Conservation (phyloP, 2,113 vertebrate species). For the Silurus asotus region DNA sequence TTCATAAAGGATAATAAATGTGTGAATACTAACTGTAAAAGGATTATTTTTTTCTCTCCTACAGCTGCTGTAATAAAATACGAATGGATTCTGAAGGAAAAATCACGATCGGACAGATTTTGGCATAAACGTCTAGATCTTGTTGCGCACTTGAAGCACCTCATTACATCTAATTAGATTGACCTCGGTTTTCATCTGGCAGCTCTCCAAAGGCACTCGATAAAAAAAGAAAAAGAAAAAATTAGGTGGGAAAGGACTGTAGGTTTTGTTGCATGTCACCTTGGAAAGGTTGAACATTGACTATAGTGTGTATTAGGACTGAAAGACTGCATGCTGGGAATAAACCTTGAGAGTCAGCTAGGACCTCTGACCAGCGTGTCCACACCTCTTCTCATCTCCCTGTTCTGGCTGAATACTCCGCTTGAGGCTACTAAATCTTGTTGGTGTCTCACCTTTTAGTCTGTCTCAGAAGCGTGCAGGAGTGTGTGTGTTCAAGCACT, state of each 20-base stretch:
- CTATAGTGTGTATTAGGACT: constrained; percentile 59
- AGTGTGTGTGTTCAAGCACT: background rate
- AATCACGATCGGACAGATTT: background rate
- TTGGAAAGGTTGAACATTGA: constrained; percentile 40
- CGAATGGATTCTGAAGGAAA: constrained; percentile 58
- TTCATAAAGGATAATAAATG: background rate
- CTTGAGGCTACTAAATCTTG: constrained; percentile 63
- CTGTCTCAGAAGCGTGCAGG: constrained; percentile 4
- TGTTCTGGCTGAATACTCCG: constrained; percentile 59
- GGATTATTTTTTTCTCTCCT: too few relatives aligned
- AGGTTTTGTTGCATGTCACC: constrained; percentile 24
- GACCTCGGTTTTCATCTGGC: constrained; percentile 58
- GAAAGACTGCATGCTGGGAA: constrained; percentile 65
- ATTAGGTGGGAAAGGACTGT: constrained; percentile 34
- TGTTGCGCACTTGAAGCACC: constrained; percentile 41
- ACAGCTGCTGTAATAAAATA: constrained; percentile 58
- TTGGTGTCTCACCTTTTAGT: constrained; percentile 54
- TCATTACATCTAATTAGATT: constrained; percentile 63
- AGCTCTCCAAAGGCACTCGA: constrained; percentile 36
- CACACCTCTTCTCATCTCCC: constrained; percentile 31
- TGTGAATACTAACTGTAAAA: background rate
- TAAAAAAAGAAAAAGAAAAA: constrained; percentile 36
- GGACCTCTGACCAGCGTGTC: constrained; percentile 61
- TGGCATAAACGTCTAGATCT: constrained; percentile 36
- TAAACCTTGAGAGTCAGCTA: constrained; percentile 64